Evolutionary conservation across 1,140 invertebrate genomes (phyloP).

Genomic region (Aphaenogaster floridana): DNA sequence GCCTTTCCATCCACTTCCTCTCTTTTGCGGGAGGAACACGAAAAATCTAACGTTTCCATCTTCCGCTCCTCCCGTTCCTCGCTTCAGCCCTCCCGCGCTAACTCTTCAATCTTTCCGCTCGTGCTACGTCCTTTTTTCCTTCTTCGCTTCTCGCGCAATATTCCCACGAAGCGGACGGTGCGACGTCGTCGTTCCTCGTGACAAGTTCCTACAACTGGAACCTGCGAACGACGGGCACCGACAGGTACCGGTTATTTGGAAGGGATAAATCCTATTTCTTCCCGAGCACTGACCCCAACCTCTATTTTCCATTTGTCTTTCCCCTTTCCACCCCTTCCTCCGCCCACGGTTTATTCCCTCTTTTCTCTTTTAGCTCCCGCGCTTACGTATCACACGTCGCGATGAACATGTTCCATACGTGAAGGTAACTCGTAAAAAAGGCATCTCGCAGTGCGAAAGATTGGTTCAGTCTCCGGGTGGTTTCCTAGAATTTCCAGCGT

Average conservation of each 20-base stretch:
- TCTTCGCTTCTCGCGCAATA: conserved; percentile 41
- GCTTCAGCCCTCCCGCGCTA: not conserved
- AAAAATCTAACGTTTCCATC: conserved; percentile 67
- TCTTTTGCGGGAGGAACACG: conserved; percentile 58
- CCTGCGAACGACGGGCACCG: conserved; percentile 63
- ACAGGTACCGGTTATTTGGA: conserved; percentile 65
- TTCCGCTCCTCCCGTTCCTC: conserved; percentile 15
- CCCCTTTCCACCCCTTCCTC: not conserved
- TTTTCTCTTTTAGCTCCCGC: not conserved
- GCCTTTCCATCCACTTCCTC: conserved; percentile 61
- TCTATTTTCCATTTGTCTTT: conserved; percentile 42
- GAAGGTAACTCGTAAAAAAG: not conserved
- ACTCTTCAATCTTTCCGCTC: conserved; percentile 55
- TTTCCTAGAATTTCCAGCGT: not conserved
- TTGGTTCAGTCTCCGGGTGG: not conserved
- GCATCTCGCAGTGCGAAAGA: not conserved
- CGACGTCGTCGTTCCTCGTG: conserved; percentile 61
- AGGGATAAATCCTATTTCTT: conserved; percentile 67
- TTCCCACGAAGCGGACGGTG: conserved; percentile 46
- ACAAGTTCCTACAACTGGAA: conserved; percentile 59
- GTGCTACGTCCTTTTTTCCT: conserved; percentile 38
- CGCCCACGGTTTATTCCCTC: not conserved
- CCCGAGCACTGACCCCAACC: conserved; percentile 52
- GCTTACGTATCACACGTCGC: conserved; percentile 3
- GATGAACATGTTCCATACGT: not conserved